Evolutionary conservation across 1,140 invertebrate species (phyloP), one percentile per base, ranked within the genome.

Genomic region (Centruroides vittatus): DNA sequence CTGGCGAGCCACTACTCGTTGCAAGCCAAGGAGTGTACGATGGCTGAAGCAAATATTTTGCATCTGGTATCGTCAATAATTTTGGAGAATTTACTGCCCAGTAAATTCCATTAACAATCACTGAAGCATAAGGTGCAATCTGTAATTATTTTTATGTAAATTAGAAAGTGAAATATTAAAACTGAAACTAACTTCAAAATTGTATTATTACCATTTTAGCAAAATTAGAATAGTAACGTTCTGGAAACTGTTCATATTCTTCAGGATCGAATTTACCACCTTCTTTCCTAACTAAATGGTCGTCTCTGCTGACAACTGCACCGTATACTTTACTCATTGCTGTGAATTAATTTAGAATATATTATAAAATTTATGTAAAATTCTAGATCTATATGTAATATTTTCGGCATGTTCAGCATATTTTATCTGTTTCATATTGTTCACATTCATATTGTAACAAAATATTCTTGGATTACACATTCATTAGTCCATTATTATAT

Each of bases 61-160:
- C 96, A 75, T 99, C 96, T 0, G 96, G 95, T 65, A 99, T 95
- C 2, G 95, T 97, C 35, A 99, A 77, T 4, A 99, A 73, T 69
- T 96, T 93, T 0, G 97, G 96, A 55, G 93, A 92, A 70, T 90
- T 91, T 1, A 93, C 86, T 0, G 93, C 94, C 93, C 94, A 99
- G 74, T 98, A 99, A 65, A 99, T 98, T 7, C 97, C 92, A 72
- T 99, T 99, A 3, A 99, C 81, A 56, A 99, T 89, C 0, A 96
- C 89, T 0, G 93, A 95, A 0, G 95, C 93, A 72, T 95, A 98
- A 0, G 96, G 93, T 0, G 96, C 97, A 66, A 99, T 95, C 81
- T 91, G 70, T 6, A 23, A 53, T 53, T 6, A 34, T 53, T 53
- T 53, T 53, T 53, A 23, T 53, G 7, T 34, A 53, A 53, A 53